phyloP scores from a whole-genome alignment of 2,888 invertebrate genomes.

The Heteromyza rotundicornis region DNA sequence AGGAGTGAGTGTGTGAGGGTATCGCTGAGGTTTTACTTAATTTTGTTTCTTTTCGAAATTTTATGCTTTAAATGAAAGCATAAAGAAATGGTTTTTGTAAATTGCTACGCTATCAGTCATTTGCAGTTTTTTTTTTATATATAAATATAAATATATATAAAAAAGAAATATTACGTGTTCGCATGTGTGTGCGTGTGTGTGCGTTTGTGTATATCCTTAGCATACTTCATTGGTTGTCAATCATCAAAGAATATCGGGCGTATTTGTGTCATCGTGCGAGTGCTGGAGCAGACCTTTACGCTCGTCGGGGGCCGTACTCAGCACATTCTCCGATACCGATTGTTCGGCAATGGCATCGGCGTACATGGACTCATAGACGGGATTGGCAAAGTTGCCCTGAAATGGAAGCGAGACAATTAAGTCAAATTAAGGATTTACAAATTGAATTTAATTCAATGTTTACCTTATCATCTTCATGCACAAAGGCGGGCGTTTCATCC shows the following conservation, averaged over 20 bases:
- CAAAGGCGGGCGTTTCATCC: slow-evolving; percentile 68
- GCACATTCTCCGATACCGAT: slow-evolving; percentile 51
- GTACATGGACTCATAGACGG: slow-evolving; percentile 85
- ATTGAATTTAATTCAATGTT: slow-evolving; percentile 1
- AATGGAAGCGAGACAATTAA: not conserved
- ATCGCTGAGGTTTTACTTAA: too few relatives aligned
- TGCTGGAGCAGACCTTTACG: slow-evolving; percentile 66
- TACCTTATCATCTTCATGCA: slow-evolving; percentile 70
- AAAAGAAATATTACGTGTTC: slow-evolving; percentile 28
- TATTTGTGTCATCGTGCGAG: slow-evolving; percentile 63
- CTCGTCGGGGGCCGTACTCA: slow-evolving; percentile 63
- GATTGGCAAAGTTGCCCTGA: slow-evolving; percentile 82
- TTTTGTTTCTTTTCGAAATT: too few relatives aligned
- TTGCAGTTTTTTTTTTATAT: slow-evolving; percentile 23
- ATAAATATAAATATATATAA: slow-evolving; percentile 1
- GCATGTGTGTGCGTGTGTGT: slow-evolving; percentile 20
- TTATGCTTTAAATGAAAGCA: too few relatives aligned
- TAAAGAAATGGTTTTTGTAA: too few relatives aligned
- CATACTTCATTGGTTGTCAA: slow-evolving; percentile 48
- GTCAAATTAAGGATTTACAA: slow-evolving; percentile 17
- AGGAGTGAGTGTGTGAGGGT: too few relatives aligned
- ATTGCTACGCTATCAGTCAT: slow-evolving; percentile 54
- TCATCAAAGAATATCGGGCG: slow-evolving; percentile 63
- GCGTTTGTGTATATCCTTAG: slow-evolving; percentile 36
- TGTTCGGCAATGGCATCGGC: slow-evolving; percentile 59